Percentiles rank a stretch among this genome's conserved stretches.
These are phyloP conservation scores for Drosophila teissieri DNA, from an alignment of 1,140 invertebrate genomes.

Conservation along the genomic window DNA sequence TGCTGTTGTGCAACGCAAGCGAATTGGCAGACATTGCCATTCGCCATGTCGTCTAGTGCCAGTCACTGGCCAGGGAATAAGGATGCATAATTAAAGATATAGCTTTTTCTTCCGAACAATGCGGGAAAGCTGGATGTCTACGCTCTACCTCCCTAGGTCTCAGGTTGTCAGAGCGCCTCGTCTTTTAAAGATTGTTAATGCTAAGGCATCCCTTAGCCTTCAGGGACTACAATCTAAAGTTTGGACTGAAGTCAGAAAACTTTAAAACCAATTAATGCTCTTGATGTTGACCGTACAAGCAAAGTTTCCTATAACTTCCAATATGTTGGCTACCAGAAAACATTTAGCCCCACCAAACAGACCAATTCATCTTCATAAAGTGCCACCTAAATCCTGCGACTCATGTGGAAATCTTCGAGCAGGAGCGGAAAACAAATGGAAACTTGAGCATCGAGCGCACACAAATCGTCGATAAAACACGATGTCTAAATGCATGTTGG, in stretches of 20 bases:
- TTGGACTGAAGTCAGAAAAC: constrained; percentile 7
- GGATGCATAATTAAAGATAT: constrained; percentile 51
- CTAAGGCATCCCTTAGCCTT: constrained; percentile 2
- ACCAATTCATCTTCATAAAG: constrained; percentile 48
- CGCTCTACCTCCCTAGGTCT: constrained; percentile 21
- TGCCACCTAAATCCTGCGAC: constrained; percentile 14
- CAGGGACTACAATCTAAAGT: constrained; percentile 1
- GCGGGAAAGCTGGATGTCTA: neutral
- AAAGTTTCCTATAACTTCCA: constrained; percentile 42
- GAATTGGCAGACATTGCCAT: neutral
- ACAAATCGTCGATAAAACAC: constrained; percentile 47
- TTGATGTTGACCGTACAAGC: constrained; percentile 36
- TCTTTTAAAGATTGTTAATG: neutral
- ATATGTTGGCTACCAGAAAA: constrained; percentile 28
- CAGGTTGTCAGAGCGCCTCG: neutral
- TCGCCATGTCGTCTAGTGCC: constrained; percentile 14
- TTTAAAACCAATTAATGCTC: constrained; percentile 16
- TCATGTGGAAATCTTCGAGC: constrained; percentile 10
- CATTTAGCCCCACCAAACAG: constrained; percentile 34
- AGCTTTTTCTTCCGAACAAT: constrained; percentile 29
- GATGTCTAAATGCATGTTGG: constrained; percentile 45
- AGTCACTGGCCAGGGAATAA: too few relatives aligned
- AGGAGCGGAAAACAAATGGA: constrained; percentile 4
- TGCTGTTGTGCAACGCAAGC: constrained; percentile 17
- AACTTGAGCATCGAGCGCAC: constrained; percentile 19